These are phyloP conservation scores for Eumerus sabulonum DNA, from an alignment of 2,888 invertebrate genomes.

Conservation along the genomic window DNA sequence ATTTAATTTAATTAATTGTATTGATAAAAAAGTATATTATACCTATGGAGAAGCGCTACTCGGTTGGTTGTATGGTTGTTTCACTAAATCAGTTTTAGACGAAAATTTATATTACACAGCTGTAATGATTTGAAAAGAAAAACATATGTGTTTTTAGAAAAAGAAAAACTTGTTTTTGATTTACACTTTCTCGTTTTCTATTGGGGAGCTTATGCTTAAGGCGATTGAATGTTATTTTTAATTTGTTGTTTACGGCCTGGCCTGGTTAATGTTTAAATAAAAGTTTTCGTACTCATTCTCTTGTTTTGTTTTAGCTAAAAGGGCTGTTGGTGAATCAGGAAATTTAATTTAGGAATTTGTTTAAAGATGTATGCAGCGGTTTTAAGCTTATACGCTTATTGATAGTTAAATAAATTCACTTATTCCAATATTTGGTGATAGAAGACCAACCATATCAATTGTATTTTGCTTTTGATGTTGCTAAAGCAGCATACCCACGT, in stretches of 20 bases:
- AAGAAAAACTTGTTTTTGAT: slow-evolving; percentile 4
- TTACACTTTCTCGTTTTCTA: slow-evolving; percentile 21
- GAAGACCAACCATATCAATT: too few species aligned
- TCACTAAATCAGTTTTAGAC: slow-evolving; percentile 43
- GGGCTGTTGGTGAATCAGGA: too few species aligned
- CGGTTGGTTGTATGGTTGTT: slow-evolving; percentile 48
- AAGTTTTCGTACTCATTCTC: neutral
- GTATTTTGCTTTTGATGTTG: too few species aligned
- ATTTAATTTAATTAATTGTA: slow-evolving; percentile 41
- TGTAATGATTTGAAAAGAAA: slow-evolving; percentile 39
- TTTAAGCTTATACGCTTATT: too few species aligned
- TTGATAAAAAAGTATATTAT: slow-evolving; percentile 31
- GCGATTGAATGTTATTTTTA: slow-evolving; percentile 23
- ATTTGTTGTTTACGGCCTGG: slow-evolving; percentile 1
- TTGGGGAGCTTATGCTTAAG: slow-evolving; percentile 61
- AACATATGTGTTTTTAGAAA: slow-evolving; percentile 46
- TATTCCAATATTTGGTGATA: too few species aligned
- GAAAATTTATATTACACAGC: slow-evolving; percentile 46
- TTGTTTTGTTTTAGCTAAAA: too few species aligned
- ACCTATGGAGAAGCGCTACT: slow-evolving; percentile 50
- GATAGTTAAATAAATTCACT: too few species aligned
- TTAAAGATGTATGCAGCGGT: too few species aligned
- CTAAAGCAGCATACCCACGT: too few species aligned
- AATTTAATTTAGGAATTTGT: too few species aligned
- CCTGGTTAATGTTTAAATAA: slow-evolving; percentile 4